Conservation (phyloP, 2,888 invertebrate genomes). For the Cheilosia grossa region DNA sequence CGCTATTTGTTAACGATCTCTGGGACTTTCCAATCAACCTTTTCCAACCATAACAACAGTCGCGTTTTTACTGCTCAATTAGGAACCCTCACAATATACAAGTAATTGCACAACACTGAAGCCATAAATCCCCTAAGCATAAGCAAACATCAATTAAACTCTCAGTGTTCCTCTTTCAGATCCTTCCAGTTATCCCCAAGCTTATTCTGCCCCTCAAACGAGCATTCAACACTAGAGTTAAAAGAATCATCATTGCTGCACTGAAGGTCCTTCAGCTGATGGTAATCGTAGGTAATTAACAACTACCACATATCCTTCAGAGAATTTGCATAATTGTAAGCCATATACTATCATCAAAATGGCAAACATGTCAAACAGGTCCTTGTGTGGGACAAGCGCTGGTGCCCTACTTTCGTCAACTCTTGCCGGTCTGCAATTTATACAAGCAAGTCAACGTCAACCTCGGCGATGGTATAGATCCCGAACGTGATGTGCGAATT, state of each 20-base stretch:
- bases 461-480: constrained; percentile 94
- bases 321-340: constrained; percentile 65
- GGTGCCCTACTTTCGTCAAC: constrained; percentile 97
- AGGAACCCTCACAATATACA: neutral
- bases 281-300: constrained; percentile 88
- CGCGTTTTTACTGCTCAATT: neutral
- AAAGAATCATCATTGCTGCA: constrained; percentile 91
- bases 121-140: neutral
- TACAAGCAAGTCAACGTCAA: constrained; percentile 89
- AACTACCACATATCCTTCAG: constrained; percentile 37
- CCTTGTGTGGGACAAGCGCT: constrained; percentile 92
- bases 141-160: neutral
- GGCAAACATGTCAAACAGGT: constrained; percentile 77
- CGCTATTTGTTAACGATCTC: too few species aligned
- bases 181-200: constrained; percentile 95
- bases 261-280: constrained; percentile 93
- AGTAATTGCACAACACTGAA: neutral
- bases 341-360: constrained; percentile 44
- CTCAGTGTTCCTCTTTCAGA: constrained; percentile 47
- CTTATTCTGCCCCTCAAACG: constrained; percentile 96
- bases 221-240: constrained; percentile 93
- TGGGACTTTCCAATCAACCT: neutral
- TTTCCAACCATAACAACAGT: neutral
- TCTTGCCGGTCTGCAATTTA: constrained; percentile 94
- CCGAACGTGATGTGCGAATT: constrained; percentile 92